Base-by-base conservation (phyloP, 64 coral and sea anemone genomes). In the Stylophora pistillata region DNA sequence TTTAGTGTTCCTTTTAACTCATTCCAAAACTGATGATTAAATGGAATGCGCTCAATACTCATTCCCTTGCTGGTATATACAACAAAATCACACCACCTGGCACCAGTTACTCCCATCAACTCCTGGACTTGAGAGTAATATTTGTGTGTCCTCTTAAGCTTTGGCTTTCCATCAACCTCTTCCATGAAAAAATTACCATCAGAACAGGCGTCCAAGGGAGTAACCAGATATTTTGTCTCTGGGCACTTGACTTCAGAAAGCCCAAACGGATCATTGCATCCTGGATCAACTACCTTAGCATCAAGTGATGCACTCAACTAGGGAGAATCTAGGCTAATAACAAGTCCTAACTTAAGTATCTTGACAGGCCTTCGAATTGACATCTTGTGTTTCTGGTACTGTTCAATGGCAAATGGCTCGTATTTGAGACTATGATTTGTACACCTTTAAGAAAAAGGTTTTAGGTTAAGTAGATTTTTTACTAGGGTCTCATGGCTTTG, bases 401-500 rank as follows among this genome's bases (percentile, higher is more conserved):
- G 30, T 75, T 55, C 62, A 4, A 86, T 27, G 0, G 87, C 92
- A 34, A 94, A 31, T 47, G 62, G 62, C 59, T 94, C 92, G 80
- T 86, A 86, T 16, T n/a, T n/a, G 29, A 78, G 76, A 0, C 92
- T 87, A 94, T 94, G 92, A 23, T 86, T 55, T 37, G 56, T 72
- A 4, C 16, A 21, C 9, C 53, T 37, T 70, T 79, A 13, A 20
- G n/a, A 30, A 16, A 86, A 21, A 5, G 52, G 53, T 57, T 89
- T 94, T 1, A 59, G 86, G 0, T 31, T 15, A 17, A 89, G 18
- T 2, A 94, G 73, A 37, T 89, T 74, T 5, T 72, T 33, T 20
- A 94, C 87, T 31, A 94, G 70, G 25, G 56, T 94, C 6, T 94
- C 73, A 86, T 94, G 87, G 30, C 89, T 89, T 23, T 63, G n/a